Conservation (phyloP, 2,888 invertebrate species). For the Scelioninae gen. 1 region DNA sequence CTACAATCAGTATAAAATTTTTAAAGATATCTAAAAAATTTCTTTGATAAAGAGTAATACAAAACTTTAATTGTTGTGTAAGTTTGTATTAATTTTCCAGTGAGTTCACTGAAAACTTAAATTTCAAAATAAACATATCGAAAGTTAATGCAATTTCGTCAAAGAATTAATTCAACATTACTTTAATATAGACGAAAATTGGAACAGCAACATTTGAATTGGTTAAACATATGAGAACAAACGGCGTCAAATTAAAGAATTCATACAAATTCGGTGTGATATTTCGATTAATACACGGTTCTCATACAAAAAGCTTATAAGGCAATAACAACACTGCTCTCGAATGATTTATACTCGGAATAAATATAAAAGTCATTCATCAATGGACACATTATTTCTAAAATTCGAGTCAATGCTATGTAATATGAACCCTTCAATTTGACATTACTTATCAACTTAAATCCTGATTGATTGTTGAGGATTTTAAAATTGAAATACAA, state of each 20-base stretch:
- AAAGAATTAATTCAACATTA: slow-evolving; percentile 1
- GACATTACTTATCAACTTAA: slow-evolving; percentile 15
- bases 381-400: slow-evolving; percentile 24
- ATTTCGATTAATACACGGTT: slow-evolving; percentile 27
- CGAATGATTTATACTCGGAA: slow-evolving; percentile 20
- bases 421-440: slow-evolving; percentile 32
- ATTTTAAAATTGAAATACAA: not conserved
- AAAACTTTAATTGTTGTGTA: slow-evolving; percentile 22
- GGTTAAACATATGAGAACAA: slow-evolving; percentile 7
- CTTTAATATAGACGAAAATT: slow-evolving; percentile 9
- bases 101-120: not conserved
- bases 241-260: slow-evolving; percentile 41
- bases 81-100: not conserved
- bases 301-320: slow-evolving; percentile 48
- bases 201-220: slow-evolving; percentile 49
- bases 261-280: slow-evolving; percentile 10
- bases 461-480: slow-evolving; percentile 6
- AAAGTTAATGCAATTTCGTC: not conserved
- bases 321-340: slow-evolving; percentile 40
- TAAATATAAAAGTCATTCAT: slow-evolving; percentile 47
- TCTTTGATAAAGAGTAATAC: slow-evolving; percentile 28
- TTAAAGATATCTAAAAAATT: slow-evolving; percentile 39
- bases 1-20: slow-evolving; percentile 35
- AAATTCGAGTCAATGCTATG: slow-evolving; percentile 30
- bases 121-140: not conserved